Base-by-base conservation (phyloP, 2,888 invertebrate species). In the Harpalus rufipes region DNA sequence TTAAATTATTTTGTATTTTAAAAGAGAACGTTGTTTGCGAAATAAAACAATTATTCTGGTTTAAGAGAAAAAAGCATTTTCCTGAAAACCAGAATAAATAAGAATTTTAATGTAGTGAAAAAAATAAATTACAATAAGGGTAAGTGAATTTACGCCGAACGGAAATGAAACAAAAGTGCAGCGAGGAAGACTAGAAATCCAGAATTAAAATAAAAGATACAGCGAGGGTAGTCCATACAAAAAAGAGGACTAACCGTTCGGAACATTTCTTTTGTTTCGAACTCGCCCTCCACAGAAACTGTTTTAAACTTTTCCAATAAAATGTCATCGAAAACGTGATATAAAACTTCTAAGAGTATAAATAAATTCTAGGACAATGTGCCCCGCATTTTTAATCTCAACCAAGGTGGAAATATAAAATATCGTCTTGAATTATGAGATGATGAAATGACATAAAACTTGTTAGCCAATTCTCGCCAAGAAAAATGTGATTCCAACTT, bases 271-370 rank as follows among this genome's bases (percentile, higher is more conserved):
- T 56, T 78, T 78, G 78, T 78, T 78, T 78, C 78, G 56, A 78
- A 58, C 74, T 74, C 21, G 21, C 44, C 56, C 74, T 51, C 78
- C 25, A 32, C 74, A 83, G 59, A 83, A 83, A 83, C 74, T 61
- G 76, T 83, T 83, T 76, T 76, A 83, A 83, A 83, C 83, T 83
- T 83, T 83, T 83, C 83, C 83, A 83, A 83, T 83, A 83, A 83
- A 76, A 83, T 76, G 83, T 59, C 74, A 83, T 76, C 83, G 83
- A 76, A 76, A 82, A 82, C 72, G 82, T 82, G 82, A 82, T 82
- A 82, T 72, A 82, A 72, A 82, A 72, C 39, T 82, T 82, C 72
- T 82, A 68, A 82, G 56, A 56, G 81, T 72, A 82, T 82, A 68
- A 68, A 82, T 82, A 82, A 68, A 82, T 65, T 82, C 68, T 10